These are phyloP conservation scores for Melanotaenia pygmaea DNA, from an alignment of 2,797 vertebrate species.

Conservation along the genomic window DNA sequence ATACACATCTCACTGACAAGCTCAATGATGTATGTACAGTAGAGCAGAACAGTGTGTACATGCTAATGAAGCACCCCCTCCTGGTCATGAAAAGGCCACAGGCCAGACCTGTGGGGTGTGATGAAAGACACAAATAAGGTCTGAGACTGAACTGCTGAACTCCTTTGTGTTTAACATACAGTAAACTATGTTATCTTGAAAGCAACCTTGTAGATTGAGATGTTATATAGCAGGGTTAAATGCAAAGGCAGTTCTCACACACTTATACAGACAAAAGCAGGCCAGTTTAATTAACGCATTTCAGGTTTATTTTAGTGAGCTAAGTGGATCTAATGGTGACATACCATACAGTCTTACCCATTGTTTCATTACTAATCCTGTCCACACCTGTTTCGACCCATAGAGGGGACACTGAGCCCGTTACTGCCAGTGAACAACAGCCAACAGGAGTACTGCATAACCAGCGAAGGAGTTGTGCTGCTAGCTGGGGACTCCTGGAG, in stretches of 20 bases:
- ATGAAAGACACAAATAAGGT: conserved; percentile 49
- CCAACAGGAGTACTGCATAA: conserved; percentile 84
- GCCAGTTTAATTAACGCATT: neutral
- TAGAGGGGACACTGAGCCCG: conserved; percentile 77
- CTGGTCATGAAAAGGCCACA: conserved; percentile 44
- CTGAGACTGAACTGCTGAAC: conserved; percentile 32
- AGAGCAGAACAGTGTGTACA: conserved; percentile 23
- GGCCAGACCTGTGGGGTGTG: conserved; percentile 30
- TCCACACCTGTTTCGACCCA: conserved; percentile 22
- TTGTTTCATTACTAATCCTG: conserved; percentile 18
- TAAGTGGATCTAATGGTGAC: conserved; percentile 10
- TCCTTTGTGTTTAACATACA: conserved; percentile 57
- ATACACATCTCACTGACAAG: conserved; percentile 70
- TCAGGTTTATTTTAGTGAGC: conserved; percentile 3
- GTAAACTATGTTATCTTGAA: conserved; percentile 53
- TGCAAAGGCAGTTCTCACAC: neutral
- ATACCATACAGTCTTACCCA: neutral
- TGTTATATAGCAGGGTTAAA: conserved; percentile 36
- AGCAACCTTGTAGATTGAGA: conserved; percentile 18
- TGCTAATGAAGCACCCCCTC: conserved; percentile 29
- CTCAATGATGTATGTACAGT: conserved; percentile 66
- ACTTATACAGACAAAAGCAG: conserved; percentile 3
- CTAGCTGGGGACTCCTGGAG: conserved; percentile 86
- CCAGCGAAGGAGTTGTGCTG: conserved; percentile 81
- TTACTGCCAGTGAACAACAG: conserved; percentile 80